These are phyloP conservation scores for Trachelipus rathkii DNA, from an alignment of 1,140 invertebrate genomes.

Conservation along the genomic window DNA sequence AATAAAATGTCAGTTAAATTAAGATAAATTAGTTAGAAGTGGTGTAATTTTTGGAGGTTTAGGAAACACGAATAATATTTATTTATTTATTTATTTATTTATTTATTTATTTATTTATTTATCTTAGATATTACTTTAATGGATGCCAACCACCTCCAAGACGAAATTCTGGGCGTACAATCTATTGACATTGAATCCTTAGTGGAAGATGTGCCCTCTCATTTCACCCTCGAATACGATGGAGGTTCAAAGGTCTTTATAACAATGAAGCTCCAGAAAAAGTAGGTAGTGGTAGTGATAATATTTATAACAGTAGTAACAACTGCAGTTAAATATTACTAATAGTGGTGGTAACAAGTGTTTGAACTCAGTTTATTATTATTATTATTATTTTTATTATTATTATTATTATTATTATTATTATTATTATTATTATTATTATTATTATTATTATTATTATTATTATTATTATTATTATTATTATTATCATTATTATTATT, in stretches of 20 bases:
- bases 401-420: too few species aligned
- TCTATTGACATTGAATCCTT: constrained; percentile 45
- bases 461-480: too few species aligned
- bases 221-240: constrained; percentile 41
- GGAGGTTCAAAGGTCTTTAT: constrained; percentile 46
- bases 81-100: too few species aligned
- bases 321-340: too few species aligned
- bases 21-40: background rate
- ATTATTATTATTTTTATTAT: too few species aligned
- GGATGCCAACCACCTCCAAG: constrained; percentile 49
- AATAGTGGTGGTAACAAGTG: background rate
- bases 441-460: too few species aligned
- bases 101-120: constrained; percentile 29
- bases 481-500: too few species aligned
- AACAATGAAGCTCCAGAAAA: constrained; percentile 42
- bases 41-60: background rate
- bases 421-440: too few species aligned
- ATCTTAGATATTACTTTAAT: constrained; percentile 48
- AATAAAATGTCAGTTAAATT: background rate
- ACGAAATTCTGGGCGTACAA: constrained; percentile 47
- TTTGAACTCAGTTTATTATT: too few species aligned
- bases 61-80: constrained; percentile 1
- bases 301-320: too few species aligned
- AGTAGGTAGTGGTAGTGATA: constrained; percentile 32
- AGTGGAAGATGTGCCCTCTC: constrained; percentile 31